Evolutionary conservation across 2,113 vertebrate genomes (phyloP).

Genomic region (Heliornis fulica): DNA sequence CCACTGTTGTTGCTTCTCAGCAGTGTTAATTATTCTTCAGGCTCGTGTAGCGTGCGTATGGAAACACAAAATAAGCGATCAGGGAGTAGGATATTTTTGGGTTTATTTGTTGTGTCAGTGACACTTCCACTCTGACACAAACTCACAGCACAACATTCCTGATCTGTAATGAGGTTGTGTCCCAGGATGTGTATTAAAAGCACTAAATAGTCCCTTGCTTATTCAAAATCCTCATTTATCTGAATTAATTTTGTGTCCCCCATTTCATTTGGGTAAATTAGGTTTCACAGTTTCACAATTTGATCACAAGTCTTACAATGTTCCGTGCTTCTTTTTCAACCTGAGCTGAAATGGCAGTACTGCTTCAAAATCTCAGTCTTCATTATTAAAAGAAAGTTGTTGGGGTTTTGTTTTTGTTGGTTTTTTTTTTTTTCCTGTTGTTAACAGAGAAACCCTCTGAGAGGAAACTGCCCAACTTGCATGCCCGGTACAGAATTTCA

Average conservation of each 20-base stretch:
- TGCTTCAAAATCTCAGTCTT: not conserved
- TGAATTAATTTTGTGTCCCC: slow-evolving; percentile 67
- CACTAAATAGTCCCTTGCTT: slow-evolving; percentile 61
- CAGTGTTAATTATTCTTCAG: slow-evolving; percentile 69
- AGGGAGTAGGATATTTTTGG: slow-evolving; percentile 61
- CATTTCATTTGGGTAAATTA: slow-evolving; percentile 63
- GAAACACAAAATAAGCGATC: slow-evolving; percentile 57
- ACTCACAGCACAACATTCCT: slow-evolving; percentile 29
- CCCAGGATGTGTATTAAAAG: slow-evolving; percentile 57
- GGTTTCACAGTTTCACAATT: slow-evolving; percentile 63
- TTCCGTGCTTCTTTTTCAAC: not conserved
- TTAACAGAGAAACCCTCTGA: not conserved
- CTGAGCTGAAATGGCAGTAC: not conserved
- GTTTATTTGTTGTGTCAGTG: slow-evolving; percentile 58
- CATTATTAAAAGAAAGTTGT: not conserved
- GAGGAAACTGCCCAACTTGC: not conserved
- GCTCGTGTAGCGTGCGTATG: slow-evolving; percentile 32
- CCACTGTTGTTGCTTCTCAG: slow-evolving; percentile 49
- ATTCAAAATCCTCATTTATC: slow-evolving; percentile 64
- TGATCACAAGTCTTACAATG: slow-evolving; percentile 43
- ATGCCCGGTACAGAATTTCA: not conserved
- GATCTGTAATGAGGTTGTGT: slow-evolving; percentile 66
- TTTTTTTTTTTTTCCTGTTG: no score
- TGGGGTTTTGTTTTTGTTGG: no score
- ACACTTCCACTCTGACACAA: slow-evolving; percentile 65